Conservation (phyloP, 2,888 invertebrate genomes). For the Dasysyrphus albostriatus region DNA sequence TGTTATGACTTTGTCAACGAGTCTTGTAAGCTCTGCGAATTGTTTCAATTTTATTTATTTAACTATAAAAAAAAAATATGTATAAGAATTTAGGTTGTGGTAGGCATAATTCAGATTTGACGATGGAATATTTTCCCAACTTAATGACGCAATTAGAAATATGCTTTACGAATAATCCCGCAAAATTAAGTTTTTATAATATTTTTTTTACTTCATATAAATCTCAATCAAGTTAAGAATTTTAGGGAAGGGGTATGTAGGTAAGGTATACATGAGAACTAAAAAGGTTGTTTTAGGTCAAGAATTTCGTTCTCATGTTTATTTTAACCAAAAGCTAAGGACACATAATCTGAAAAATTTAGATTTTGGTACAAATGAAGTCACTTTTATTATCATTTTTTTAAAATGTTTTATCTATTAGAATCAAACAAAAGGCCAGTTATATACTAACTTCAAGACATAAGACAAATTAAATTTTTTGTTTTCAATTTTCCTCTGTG, state of each 20-base stretch:
- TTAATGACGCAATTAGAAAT: conserved; percentile 39
- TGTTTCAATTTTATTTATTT: conserved; percentile 55
- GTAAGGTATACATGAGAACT: background rate
- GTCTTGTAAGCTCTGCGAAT: conserved; percentile 33
- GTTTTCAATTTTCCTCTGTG: too few relatives aligned
- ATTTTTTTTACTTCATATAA: conserved; percentile 7
- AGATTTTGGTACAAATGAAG: too few relatives aligned
- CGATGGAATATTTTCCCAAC: background rate
- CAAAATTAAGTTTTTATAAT: background rate
- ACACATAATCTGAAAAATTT: too few relatives aligned
- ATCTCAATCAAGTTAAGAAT: background rate
- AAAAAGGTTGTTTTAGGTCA: background rate
- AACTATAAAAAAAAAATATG: conserved; percentile 24
- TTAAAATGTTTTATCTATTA: too few relatives aligned
- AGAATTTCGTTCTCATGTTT: background rate
- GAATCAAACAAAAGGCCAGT: too few relatives aligned
- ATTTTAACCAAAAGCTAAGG: too few relatives aligned
- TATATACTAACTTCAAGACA: too few relatives aligned
- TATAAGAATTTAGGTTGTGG: conserved; percentile 43
- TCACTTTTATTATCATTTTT: too few relatives aligned
- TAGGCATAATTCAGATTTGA: conserved; percentile 46
- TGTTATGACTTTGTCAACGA: conserved; percentile 69
- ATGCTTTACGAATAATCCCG: conserved; percentile 23
- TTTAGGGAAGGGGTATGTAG: background rate
- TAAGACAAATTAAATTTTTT: too few relatives aligned